phyloP scores from a whole-genome alignment of 2,888 invertebrate species.

The Sesia bembeciformis region DNA sequence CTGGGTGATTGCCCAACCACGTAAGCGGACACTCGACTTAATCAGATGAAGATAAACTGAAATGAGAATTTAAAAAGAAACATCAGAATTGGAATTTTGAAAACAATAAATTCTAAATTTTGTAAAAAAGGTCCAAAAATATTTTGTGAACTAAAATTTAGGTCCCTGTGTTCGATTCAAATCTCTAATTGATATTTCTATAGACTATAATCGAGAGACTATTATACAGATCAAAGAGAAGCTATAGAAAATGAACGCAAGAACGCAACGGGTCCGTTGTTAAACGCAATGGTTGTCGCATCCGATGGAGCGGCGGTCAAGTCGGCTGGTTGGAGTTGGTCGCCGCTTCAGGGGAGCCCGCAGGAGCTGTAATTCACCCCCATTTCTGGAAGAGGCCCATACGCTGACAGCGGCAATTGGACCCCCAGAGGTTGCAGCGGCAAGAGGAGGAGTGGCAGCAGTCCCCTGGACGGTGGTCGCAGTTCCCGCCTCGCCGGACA shows the following conservation, averaged over 20 bases:
- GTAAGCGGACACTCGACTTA: constrained; percentile 69
- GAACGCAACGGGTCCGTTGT: constrained; percentile 58
- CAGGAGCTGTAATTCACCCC: constrained; percentile 67
- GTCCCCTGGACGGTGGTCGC: constrained; percentile 88
- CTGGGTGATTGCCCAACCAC: constrained; percentile 83
- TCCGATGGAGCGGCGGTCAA: constrained; percentile 58
- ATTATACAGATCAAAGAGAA: constrained; percentile 17
- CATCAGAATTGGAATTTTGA: constrained; percentile 10
- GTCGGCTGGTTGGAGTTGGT: constrained; percentile 54
- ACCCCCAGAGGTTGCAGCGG: constrained; percentile 91
- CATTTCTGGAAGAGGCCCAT: constrained; percentile 92
- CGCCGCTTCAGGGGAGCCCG: constrained; percentile 47
- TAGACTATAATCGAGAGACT: constrained; percentile 21
- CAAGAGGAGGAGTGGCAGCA: constrained; percentile 91
- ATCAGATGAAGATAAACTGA: constrained; percentile 43
- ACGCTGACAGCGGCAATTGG: constrained; percentile 90
- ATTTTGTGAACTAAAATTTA: constrained; percentile 59
- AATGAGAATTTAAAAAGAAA: constrained; percentile 16
- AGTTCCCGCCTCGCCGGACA: constrained; percentile 86
- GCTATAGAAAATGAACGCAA: constrained; percentile 22
- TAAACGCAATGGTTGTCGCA: constrained; percentile 49
- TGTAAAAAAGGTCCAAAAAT: constrained; percentile 66
- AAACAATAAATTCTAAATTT: constrained; percentile 30
- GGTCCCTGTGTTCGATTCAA: constrained; percentile 64
- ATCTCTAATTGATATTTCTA: constrained; percentile 26